These are phyloP conservation scores for Rhinolophus sinicus DNA, from an alignment of 2,113 vertebrate genomes.

Conservation along the genomic window DNA sequence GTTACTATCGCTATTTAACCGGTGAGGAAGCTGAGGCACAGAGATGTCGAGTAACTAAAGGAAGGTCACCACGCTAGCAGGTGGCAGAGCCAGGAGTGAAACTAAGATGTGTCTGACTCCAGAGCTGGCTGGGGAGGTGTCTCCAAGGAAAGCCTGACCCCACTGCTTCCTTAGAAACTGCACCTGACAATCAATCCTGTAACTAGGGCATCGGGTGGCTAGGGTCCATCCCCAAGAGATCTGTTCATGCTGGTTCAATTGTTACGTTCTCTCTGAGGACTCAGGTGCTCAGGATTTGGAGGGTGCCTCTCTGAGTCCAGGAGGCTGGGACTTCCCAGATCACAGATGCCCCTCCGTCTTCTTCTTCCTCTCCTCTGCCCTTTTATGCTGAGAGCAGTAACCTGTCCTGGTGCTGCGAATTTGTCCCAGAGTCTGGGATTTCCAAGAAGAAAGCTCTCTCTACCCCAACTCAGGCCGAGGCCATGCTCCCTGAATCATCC, in stretches of 20 bases:
- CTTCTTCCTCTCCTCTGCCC: fast-evolving
- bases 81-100: neutral
- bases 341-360: neutral
- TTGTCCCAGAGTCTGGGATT: neutral
- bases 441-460: neutral
- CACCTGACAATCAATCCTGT: neutral
- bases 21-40: neutral
- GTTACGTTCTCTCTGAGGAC: neutral
- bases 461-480: neutral
- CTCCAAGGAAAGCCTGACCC: neutral
- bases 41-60: neutral
- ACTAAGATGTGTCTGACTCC: neutral
- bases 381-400: neutral
- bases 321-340: neutral
- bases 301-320: neutral
- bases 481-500: fast-evolving
- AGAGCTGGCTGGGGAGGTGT: neutral
- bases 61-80: neutral
- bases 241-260: neutral
- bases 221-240: neutral
- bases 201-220: neutral
- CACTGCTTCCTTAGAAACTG: fast-evolving
- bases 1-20: neutral
- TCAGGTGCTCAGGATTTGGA: neutral
- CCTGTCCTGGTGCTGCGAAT: neutral